These are phyloP conservation scores for Elaphurus davidianus DNA, from an alignment of 2,113 vertebrate species.

Conservation along the genomic window DNA sequence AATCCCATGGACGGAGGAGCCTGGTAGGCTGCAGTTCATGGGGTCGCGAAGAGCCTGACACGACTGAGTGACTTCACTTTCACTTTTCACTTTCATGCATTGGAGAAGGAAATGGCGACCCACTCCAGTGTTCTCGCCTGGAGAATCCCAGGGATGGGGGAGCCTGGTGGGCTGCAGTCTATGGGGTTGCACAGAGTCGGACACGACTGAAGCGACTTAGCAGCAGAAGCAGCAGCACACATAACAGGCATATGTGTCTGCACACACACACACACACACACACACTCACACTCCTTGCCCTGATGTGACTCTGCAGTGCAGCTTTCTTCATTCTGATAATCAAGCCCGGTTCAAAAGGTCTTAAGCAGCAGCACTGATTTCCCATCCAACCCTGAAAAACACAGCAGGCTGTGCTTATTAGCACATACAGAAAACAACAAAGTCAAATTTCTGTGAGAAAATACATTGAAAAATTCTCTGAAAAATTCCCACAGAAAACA, in stretches of 20 bases:
- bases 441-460: background rate
- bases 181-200: background rate
- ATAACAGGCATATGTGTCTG: background rate
- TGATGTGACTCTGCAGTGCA: background rate
- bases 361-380: background rate
- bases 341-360: background rate
- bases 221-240: background rate
- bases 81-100: background rate
- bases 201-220: background rate
- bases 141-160: background rate
- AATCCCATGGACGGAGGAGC: background rate
- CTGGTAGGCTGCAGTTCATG: background rate
- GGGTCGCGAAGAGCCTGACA: rapidly evolving
- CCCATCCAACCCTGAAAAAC: background rate
- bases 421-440: background rate
- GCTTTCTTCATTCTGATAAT: background rate
- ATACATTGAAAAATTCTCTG: background rate
- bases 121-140: background rate
- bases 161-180: background rate
- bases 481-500: background rate
- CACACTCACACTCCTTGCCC: background rate
- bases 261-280: background rate
- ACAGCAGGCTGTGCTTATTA: background rate
- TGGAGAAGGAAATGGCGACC: background rate
- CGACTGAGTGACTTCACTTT: rapidly evolving